Base-by-base conservation (phyloP, 2,888 invertebrate genomes). In the Buathra laborator region DNA sequence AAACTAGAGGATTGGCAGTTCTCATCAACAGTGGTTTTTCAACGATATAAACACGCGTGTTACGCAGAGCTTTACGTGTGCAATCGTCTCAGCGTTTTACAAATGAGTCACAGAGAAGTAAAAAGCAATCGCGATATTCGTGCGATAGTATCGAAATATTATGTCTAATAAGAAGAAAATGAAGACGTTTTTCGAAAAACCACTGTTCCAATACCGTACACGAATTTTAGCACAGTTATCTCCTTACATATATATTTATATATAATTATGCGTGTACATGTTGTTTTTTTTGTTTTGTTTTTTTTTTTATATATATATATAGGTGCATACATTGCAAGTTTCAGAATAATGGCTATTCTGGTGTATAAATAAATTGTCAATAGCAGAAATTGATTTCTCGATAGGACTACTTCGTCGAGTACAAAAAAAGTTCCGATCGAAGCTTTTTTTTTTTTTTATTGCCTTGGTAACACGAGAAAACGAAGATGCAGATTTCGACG, bases 181-280 rank as follows among this genome's bases (percentile, higher is more conserved):
- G 70, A 67, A 62, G 9, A 62, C 29, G 48, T 66, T 67, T 44
- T 48, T 37, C 59, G 62, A 89, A 87, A 86, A 86, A 74, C 87
- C 86, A 86, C 86, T 83, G 86, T 87, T 84, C 85, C 81, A 78
- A 87, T 88, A 83, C 77, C 83, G 87, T 83, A 67, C 79, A 81
- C 78, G 72, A 85, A 88, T 85, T 87, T 88, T 86, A 88, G 82
- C 85, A 88, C 87, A 86, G 81, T 84, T 84, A 81, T 85, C 46
- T 86, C 77, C 86, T 88, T 89, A 89, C 82, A 87, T 89, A 88
- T 88, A 83, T 87, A 87, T 85, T 87, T 87, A 87, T 86, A 80
- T 87, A 84, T 87, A 89, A 87, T 85, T 88, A 89, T 85, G 85
- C 83, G 81, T 88, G 86, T 88, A 90, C 88, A 89, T 88, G 79